Base-by-base conservation (phyloP, 2,888 invertebrate genomes). In the Oegoconia quadripuncta region DNA sequence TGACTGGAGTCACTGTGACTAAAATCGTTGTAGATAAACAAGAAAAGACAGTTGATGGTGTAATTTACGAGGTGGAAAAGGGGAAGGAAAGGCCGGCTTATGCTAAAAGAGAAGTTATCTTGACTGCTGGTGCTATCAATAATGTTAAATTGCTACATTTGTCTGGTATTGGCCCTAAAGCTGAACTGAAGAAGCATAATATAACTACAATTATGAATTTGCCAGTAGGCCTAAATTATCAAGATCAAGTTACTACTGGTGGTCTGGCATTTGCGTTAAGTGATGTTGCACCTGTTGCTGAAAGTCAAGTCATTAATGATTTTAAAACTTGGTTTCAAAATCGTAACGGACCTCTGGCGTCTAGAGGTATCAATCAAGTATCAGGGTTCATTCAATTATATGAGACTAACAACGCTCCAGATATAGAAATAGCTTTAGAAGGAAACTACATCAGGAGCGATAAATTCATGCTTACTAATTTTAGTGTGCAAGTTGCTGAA, bases 261-360 rank as follows among this genome's bases (percentile, higher is more conserved):
- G 88, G 88, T 13, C 59, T 88, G 36, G 72, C 88, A 1, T 87
- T 88, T 46, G 54, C 64, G 9, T 43, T 88, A 3, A 74, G 59
- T 33, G 84, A 87, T 28, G 71, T 79, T 3, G 50, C 74, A 1
- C 59, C 68, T 12, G 67, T 83, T 1, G 64, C 61, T 31, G 84
- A 86, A 52, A 57, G 47, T 25, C 67, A 80, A 50, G 51, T 87
- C 3, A 74, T 83, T 13, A 69, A 71, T 26, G 84, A 84, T 48
- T 87, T 87, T 25, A 88, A 86, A 52, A 79, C 68, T 8, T 88
- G 88, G 88, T 86, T 87, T 22, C 74, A 78, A 55, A 77, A 55
- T 44, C 67, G 79, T 26, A 75, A 53, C 11, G 88, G 88, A 1
- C 75, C 80, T 1, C 51, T 88, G 40, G 84, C 82, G 28, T 83